Percentiles rank a stretch among this genome's conserved stretches.
Conservation (phyloP, 2,113 vertebrate genomes). For the Tursiops truncatus region DNA sequence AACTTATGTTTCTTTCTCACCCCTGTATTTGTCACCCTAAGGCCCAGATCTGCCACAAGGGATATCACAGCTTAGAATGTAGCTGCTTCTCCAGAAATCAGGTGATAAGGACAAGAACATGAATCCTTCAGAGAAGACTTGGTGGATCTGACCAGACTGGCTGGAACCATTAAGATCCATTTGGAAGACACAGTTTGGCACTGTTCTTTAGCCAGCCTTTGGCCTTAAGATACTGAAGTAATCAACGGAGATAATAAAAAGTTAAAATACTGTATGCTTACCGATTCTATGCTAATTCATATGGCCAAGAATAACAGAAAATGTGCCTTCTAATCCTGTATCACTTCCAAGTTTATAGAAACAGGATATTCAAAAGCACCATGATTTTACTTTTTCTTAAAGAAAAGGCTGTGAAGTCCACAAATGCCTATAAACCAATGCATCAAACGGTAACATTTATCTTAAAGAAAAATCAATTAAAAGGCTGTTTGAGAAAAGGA, state of each 20-base stretch:
- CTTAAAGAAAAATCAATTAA: not conserved
- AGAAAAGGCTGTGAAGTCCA: not conserved
- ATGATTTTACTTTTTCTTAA: not conserved
- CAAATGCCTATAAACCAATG: not conserved
- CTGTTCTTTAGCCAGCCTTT: not conserved
- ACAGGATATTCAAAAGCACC: not conserved
- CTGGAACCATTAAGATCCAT: not conserved
- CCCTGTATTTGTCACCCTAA: not conserved
- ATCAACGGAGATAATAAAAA: not conserved
- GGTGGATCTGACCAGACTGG: not conserved
- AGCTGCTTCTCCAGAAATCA: not conserved
- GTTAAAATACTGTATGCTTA: not conserved
- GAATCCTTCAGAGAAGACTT: not conserved
- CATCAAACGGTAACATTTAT: not conserved
- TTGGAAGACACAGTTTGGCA: not conserved
- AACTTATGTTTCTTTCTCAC: not conserved
- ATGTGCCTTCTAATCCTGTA: not conserved
- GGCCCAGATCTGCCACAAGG: not conserved
- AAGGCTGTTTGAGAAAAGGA: conserved; percentile 25
- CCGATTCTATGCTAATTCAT: not conserved
- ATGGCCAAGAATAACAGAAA: not conserved
- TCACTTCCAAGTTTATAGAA: not conserved
- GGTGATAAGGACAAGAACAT: not conserved
- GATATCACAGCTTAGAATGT: not conserved
- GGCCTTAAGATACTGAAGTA: not conserved